Base-by-base conservation (phyloP, 2,113 vertebrate genomes). In the Synodontis membranacea region DNA sequence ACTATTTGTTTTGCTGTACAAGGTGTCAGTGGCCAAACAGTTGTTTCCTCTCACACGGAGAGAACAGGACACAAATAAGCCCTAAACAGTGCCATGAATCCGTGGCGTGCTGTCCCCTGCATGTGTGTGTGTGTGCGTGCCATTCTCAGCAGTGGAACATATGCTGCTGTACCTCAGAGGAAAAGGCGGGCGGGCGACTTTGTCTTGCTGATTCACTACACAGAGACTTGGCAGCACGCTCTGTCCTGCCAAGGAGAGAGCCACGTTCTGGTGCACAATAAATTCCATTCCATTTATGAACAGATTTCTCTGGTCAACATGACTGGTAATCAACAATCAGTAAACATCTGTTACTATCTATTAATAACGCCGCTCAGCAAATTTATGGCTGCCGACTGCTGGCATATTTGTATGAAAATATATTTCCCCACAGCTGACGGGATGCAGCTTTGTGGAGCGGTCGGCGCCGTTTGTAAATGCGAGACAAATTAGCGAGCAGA, bases 331-430 rank as follows among this genome's bases (percentile, higher is more conserved):
- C 94, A 95, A 95, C 94, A 94, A 95, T 95, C 94, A 94, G 94
- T 92, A 95, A 95, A 94, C 95, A 96, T 95, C 95, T 96, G 95
- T 93, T 96, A 91, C 94, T 92, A 93, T 94, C 94, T 95, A 95
- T 95, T 96, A 95, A 95, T 95, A 95, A 93, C 88, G 46, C 88
- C 31, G 89, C 88, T 81, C 68, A 88, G 84, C 91, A 90, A 93
- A 95, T 95, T 95, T 94, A 95, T 91, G 87, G 88, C 93, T 84
- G 80, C 83, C 86, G 88, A 89, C 87, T 92, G 91, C 93, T 92
- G 94, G 89, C 90, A 86, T 89, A 86, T 90, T 89, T 87, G 85
- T 80, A 86, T 87, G 86, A 93, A 91, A 93, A 94, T 93, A 92
- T 93, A 94, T 94, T 94, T 91, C 91, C 91, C 76, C 90, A 90